Percentiles rank a stretch among this genome's conserved stretches.
Evolutionary conservation across 1,140 invertebrate species (phyloP).

Genomic region (Chymomyza costata): DNA sequence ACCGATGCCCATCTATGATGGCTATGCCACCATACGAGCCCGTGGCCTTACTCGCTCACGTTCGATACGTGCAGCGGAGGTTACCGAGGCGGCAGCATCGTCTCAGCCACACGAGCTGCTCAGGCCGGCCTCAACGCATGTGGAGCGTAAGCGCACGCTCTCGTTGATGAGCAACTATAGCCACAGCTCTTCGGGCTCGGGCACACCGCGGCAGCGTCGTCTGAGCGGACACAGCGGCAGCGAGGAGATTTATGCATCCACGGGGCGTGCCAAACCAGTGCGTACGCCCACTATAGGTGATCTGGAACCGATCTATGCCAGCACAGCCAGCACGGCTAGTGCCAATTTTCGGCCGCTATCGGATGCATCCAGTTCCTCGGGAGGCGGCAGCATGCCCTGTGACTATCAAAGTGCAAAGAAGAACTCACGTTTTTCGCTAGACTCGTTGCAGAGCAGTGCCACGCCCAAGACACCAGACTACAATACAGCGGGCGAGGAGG

Average conservation of each 20-base stretch:
- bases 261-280: slow-evolving; percentile 53
- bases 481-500: slow-evolving; percentile 65
- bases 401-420: slow-evolving; percentile 70
- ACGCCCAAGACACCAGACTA: slow-evolving; percentile 72
- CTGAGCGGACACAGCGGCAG: slow-evolving; percentile 16
- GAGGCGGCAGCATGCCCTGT: slow-evolving; percentile 61
- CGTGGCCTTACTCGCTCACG: slow-evolving; percentile 76
- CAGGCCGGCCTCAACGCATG: slow-evolving; percentile 25
- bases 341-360: slow-evolving; percentile 58
- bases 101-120: slow-evolving; percentile 20
- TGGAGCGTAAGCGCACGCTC: slow-evolving; percentile 47
- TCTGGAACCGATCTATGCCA: slow-evolving; percentile 65
- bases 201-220: slow-evolving; percentile 6
- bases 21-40: slow-evolving; percentile 86
- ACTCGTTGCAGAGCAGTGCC: slow-evolving; percentile 67
- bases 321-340: slow-evolving; percentile 16
- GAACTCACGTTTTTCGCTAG: slow-evolving; percentile 68
- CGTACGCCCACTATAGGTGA: slow-evolving; percentile 63
- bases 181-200: slow-evolving; percentile 24
- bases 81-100: slow-evolving; percentile 47
- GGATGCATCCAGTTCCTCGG: slow-evolving; percentile 63
- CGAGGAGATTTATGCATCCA: slow-evolving; percentile 55
- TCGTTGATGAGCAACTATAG: slow-evolving; percentile 63
- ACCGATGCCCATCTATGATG: slow-evolving; percentile 83
- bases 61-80: slow-evolving; percentile 66